phyloP scores from a whole-genome alignment of 2,797 vertebrate genomes.

The Typhlichthys subterraneus region DNA sequence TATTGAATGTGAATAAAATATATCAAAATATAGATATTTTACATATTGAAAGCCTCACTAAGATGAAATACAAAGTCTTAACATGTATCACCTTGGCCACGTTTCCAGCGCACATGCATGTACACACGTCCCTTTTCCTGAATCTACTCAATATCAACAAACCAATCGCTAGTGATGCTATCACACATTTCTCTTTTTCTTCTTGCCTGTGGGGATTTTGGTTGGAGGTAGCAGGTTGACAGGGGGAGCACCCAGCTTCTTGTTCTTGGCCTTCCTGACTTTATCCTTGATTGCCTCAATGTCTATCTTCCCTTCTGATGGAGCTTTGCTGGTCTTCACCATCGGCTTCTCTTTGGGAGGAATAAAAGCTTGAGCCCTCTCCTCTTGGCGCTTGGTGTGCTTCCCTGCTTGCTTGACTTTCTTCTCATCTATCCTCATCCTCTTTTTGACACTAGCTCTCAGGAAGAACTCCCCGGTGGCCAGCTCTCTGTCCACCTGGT shows the following conservation, averaged over 20 bases:
- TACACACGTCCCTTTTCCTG: no score
- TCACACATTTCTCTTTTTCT: constrained; percentile 79
- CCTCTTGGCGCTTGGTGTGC: constrained; percentile 86
- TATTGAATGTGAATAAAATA: no score
- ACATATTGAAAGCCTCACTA: no score
- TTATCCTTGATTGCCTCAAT: constrained; percentile 92
- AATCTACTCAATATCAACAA: not conserved
- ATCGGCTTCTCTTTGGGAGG: constrained; percentile 91
- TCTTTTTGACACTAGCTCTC: constrained; percentile 88
- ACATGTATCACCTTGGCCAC: no score
- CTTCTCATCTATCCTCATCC: constrained; percentile 87
- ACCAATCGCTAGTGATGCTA: not conserved
- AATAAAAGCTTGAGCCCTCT: constrained; percentile 93
- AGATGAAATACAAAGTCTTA: no score
- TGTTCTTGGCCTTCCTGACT: constrained; percentile 90
- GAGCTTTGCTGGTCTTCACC: constrained; percentile 81
- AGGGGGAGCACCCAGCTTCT: constrained; percentile 91
- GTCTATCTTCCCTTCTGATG: constrained; percentile 86
- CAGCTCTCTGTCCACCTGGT: constrained; percentile 92
- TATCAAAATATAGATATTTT: no score
- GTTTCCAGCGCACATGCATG: no score
- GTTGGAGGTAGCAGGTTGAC: constrained; percentile 73
- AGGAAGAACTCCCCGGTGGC: constrained; percentile 95
- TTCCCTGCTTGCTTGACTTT: constrained; percentile 93
- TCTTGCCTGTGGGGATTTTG: constrained; percentile 72